Base-by-base conservation (phyloP, 2,113 vertebrate genomes). In the Sapajus apella region DNA sequence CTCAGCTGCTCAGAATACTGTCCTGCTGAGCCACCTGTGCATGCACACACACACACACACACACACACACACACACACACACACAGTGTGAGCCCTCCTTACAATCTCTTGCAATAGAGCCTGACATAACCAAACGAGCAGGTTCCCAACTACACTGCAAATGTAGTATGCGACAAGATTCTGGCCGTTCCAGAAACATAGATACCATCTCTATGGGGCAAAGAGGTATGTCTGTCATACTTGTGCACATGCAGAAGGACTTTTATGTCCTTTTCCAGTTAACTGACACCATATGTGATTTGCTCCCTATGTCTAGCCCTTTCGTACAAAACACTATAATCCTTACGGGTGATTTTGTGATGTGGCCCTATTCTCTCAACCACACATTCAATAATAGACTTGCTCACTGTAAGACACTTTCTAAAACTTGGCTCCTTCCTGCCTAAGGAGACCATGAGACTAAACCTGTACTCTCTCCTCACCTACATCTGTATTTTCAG, bases 121-220 rank as follows among this genome's bases (percentile, higher is more conserved):
- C 77, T 86, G 35, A 82, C 66, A 61, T 37, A 90, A 92, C 40
- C 84, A 75, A 76, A 81, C 43, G 64, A 37, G 82, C 70, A 91
- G 55, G 77, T 79, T 45, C 73, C 35, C 18, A 37, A 83, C 13
- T 83, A 86, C 64, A 86, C 50, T 40, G 56, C 16, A 91, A 84
- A 86, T 66, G 32, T 25, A 27, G 30, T 8, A n/a, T 56, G 77
- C 47, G 61, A 94, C 96, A 89, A 43, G 68, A 50, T 93, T 68
- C 61, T n/a, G 80, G 91, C 40, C 80, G 95, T 18, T n/a, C 58
- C 64, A 77, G 1, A 72, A 56, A 73, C n/a, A 52, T 18, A 97
- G 95, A 94, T 96, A 95, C 43, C 64, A 90, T 95, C 95, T 94
- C 61, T 90, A 10, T 50, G 35, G 96, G 86, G 27, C 80, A 96